These are phyloP conservation scores for Ammodytes dubius DNA, from an alignment of 2,113 vertebrate species.

Conservation along the genomic window DNA sequence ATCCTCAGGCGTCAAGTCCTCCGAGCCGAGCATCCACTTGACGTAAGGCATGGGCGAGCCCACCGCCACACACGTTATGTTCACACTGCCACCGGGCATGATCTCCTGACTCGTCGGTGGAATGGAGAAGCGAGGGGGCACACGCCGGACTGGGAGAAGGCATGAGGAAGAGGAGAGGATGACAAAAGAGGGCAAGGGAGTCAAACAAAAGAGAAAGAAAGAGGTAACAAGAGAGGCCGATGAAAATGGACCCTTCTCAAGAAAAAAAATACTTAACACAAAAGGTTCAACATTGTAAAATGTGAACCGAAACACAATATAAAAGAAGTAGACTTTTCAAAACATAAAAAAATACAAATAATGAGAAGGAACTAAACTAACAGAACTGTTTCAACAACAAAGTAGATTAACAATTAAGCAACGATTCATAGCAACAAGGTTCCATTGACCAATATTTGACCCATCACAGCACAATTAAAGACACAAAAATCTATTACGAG, in stretches of 20 bases:
- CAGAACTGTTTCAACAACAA: slow-evolving; percentile 97
- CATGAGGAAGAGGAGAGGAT: slow-evolving; percentile 79
- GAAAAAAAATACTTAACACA: slow-evolving; percentile 71
- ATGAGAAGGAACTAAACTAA: slow-evolving; percentile 87
- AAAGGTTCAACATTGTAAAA: slow-evolving; percentile 77
- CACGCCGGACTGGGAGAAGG: slow-evolving; percentile 92
- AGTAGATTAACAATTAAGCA: slow-evolving; percentile 97
- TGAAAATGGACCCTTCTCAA: slow-evolving; percentile 82
- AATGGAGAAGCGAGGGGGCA: slow-evolving; percentile 98
- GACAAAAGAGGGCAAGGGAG: slow-evolving; percentile 85
- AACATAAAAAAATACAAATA: slow-evolving; percentile 82
- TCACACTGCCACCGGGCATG: slow-evolving; percentile 98
- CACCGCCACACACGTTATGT: slow-evolving; percentile 99
- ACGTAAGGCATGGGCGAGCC: slow-evolving; percentile 99
- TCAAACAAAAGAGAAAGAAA: slow-evolving; percentile 82
- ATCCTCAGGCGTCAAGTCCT: slow-evolving; percentile 96
- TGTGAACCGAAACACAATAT: slow-evolving; percentile 80
- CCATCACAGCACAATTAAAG: slow-evolving; percentile 98
- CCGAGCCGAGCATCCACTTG: slow-evolving; percentile 98
- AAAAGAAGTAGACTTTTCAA: slow-evolving; percentile 73
- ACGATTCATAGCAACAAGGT: slow-evolving; percentile 98
- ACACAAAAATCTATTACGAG: slow-evolving; percentile 99
- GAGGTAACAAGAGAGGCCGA: slow-evolving; percentile 86
- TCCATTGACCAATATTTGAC: slow-evolving; percentile 96
- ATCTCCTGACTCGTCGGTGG: slow-evolving; percentile 96